Conservation (phyloP, 1,140 invertebrate genomes). For the Apis cerana region DNA sequence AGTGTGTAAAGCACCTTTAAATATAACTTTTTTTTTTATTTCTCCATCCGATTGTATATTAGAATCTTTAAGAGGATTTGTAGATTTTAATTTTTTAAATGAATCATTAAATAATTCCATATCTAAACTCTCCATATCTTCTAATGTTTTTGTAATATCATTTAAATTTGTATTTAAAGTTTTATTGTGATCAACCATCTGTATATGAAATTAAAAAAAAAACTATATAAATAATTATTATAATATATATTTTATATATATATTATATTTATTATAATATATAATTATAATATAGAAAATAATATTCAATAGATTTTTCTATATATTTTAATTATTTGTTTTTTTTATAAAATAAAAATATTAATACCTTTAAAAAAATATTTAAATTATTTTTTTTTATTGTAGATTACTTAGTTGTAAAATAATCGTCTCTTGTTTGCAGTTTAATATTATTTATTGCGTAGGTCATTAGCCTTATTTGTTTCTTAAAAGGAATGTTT, state of each 20-base stretch:
- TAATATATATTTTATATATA: no score
- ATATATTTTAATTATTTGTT: background rate
- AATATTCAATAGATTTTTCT: background rate
- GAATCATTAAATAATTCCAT: conserved; percentile 33
- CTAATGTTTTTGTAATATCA: conserved; percentile 32
- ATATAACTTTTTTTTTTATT: conserved; percentile 64
- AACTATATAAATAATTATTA: background rate
- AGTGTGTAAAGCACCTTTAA: conserved; percentile 61
- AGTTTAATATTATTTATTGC: background rate
- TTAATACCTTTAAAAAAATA: background rate
- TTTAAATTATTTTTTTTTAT: background rate
- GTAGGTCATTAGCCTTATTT: background rate
- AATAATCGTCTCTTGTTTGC: background rate
- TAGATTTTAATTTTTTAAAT: conserved; percentile 42
- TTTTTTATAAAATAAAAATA: background rate
- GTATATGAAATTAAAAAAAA: background rate
- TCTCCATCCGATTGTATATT: conserved; percentile 15
- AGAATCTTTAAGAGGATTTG: conserved; percentile 23
- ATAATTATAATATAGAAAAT: no score
- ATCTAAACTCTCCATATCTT: conserved; percentile 45
- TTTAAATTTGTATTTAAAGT: conserved; percentile 30
- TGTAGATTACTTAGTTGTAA: background rate
- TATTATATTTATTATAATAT: no score
- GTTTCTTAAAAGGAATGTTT: background rate
- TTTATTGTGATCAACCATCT: conserved; percentile 21